Evolutionary conservation across 30 jellyfish, hydroid and myxozoan genomes (phyloP).

Genomic region (Hydractinia symbiolongicarpus): DNA sequence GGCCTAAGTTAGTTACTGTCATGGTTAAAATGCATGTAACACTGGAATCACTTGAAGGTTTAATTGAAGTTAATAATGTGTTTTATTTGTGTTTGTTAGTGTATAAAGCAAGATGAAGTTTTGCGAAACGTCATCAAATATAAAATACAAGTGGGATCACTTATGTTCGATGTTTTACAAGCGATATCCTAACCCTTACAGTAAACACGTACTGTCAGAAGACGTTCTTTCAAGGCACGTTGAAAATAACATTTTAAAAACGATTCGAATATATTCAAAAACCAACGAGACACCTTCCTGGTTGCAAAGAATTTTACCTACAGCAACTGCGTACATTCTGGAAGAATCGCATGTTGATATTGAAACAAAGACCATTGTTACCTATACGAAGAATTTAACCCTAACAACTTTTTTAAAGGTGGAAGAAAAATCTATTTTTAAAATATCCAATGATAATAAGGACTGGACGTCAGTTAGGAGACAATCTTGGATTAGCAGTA

Average conservation of each 20-base stretch:
- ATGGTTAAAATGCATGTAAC: not conserved
- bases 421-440: conserved; percentile 21
- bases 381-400: conserved; percentile 23
- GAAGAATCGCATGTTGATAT: conserved; percentile 36
- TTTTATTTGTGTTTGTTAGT: not conserved
- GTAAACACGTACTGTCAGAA: conserved; percentile 37
- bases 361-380: not conserved
- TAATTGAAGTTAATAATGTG: not conserved
- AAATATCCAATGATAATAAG: conserved; percentile 8
- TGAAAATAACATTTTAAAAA: conserved; percentile 30
- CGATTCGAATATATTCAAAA: conserved; percentile 13
- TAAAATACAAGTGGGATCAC: conserved; percentile 18
- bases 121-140: conserved; percentile 6
- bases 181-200: conserved; percentile 41
- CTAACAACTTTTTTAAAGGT: conserved; percentile 6
- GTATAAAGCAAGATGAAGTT: conserved; percentile 4
- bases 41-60: not conserved
- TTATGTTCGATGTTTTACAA: conserved; percentile 16
- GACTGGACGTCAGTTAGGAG: conserved; percentile 15
- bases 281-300: conserved; percentile 31
- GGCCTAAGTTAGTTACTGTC: not conserved
- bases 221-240: conserved; percentile 21
- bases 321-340: conserved; percentile 32
- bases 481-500: conserved; percentile 26
- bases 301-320: conserved; percentile 12